Conservation (phyloP, 2,888 invertebrate genomes). For the Vanessa cardui region DNA sequence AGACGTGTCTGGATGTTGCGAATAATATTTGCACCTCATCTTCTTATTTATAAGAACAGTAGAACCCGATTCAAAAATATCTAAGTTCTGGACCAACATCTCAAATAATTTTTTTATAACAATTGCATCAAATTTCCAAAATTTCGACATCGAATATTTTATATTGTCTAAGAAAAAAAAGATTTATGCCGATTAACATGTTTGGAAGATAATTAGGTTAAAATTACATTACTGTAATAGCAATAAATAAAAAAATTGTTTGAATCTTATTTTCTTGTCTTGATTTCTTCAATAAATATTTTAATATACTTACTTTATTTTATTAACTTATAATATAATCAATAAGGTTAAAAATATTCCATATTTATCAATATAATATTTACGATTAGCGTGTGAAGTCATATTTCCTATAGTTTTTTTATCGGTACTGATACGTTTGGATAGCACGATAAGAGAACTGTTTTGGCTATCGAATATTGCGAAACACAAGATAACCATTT, state of each 20-base stretch:
- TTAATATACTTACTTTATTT: background rate
- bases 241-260: too few species aligned
- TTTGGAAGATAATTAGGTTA: background rate
- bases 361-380: slow-evolving; percentile 38
- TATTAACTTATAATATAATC: background rate
- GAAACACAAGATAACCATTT: slow-evolving; percentile 6
- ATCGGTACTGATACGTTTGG: slow-evolving; percentile 56
- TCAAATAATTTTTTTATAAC: too few species aligned
- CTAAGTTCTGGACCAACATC: too few species aligned
- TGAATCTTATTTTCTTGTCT: too few species aligned
- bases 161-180: background rate
- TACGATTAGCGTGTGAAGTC: slow-evolving; percentile 50
- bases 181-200: background rate
- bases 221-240: too few species aligned
- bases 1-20: slow-evolving; percentile 26
- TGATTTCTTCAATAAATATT: background rate
- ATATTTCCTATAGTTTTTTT: slow-evolving; percentile 54
- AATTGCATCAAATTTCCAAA: background rate
- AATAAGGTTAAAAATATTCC: background rate
- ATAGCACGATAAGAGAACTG: slow-evolving; percentile 53
- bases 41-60: slow-evolving; percentile 13
- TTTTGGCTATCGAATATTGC: slow-evolving; percentile 49
- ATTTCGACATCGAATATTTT: too few species aligned
- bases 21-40: slow-evolving; percentile 15
- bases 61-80: background rate